These are phyloP conservation scores for Toxonevra muliebris DNA, from an alignment of 2,888 invertebrate species.

Conservation along the genomic window DNA sequence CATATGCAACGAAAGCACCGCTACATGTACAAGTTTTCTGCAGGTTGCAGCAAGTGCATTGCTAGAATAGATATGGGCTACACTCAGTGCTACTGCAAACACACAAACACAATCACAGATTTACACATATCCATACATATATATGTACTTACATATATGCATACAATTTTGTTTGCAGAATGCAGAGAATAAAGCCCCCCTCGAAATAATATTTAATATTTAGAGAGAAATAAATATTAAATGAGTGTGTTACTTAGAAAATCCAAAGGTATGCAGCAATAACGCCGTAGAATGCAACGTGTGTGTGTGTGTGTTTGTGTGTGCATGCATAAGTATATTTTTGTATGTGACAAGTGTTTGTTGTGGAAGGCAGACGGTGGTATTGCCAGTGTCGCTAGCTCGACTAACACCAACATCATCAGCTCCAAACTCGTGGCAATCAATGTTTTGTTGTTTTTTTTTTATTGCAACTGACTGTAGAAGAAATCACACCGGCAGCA, in stretches of 20 bases:
- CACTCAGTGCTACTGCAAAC: neutral
- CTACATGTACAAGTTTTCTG: too few relatives aligned
- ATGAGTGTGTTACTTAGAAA: conserved; percentile 65
- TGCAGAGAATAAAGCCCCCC: conserved; percentile 43
- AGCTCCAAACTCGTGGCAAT: conserved; percentile 23
- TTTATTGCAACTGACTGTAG: conserved; percentile 10
- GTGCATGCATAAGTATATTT: conserved; percentile 11
- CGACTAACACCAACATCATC: neutral
- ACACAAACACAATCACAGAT: neutral
- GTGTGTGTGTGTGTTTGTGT: conserved; percentile 11
- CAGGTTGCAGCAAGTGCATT: too few relatives aligned
- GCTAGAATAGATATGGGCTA: too few relatives aligned
- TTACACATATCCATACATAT: conserved; percentile 1
- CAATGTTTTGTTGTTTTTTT: conserved; percentile 16
- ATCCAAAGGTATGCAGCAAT: conserved; percentile 61
- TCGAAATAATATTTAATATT: conserved; percentile 66
- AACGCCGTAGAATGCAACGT: conserved; percentile 46
- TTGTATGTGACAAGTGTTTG: conserved; percentile 15
- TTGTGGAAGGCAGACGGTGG: conserved; percentile 6
- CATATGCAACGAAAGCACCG: too few relatives aligned
- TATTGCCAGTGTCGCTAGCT: neutral
- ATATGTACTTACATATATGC: neutral
- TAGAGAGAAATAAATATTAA: conserved; percentile 66
- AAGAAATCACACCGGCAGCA: conserved; percentile 10
- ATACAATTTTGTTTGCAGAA: conserved; percentile 1